Percentiles rank a stretch among this genome's conserved stretches.
phyloP scores from a whole-genome alignment of 1,140 invertebrate genomes.

The Eriosoma lanigerum region DNA sequence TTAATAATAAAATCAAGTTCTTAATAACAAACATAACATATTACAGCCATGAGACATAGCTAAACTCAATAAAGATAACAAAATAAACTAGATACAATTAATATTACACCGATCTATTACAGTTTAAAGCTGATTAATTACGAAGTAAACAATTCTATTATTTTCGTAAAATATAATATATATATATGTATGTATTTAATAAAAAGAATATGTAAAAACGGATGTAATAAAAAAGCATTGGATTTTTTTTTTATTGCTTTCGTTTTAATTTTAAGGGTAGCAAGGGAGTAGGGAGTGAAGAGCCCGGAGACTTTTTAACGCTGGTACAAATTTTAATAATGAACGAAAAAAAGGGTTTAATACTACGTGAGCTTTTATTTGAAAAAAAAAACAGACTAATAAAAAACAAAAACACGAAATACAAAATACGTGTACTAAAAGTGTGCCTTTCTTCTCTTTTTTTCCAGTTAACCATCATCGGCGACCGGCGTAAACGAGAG shows the following conservation, averaged over 20 bases:
- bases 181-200: too few species aligned
- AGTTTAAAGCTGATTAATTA: too few species aligned
- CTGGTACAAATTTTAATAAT: conserved; percentile 49
- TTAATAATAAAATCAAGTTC: too few species aligned
- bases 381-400: conserved; percentile 50
- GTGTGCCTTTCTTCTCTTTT: conserved; percentile 10
- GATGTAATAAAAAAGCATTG: conserved; percentile 40
- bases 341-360: conserved; percentile 51
- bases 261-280: conserved; percentile 46
- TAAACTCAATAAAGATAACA: too few species aligned
- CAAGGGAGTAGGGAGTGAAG: conserved; percentile 8
- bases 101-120: too few species aligned
- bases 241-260: conserved; percentile 50
- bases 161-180: too few species aligned
- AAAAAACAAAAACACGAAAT: conserved; percentile 48
- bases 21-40: too few species aligned
- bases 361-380: conserved; percentile 43
- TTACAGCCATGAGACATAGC: too few species aligned
- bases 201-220: conserved; percentile 11
- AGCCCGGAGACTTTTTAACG: conserved; percentile 48
- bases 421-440: conserved; percentile 28
- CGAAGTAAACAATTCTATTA: too few species aligned
- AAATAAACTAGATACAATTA: too few species aligned
- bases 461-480: conserved; percentile 18
- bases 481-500: conserved; percentile 27